Base-by-base conservation (phyloP, 1,140 invertebrate species). In the Odontomachus brunneus region DNA sequence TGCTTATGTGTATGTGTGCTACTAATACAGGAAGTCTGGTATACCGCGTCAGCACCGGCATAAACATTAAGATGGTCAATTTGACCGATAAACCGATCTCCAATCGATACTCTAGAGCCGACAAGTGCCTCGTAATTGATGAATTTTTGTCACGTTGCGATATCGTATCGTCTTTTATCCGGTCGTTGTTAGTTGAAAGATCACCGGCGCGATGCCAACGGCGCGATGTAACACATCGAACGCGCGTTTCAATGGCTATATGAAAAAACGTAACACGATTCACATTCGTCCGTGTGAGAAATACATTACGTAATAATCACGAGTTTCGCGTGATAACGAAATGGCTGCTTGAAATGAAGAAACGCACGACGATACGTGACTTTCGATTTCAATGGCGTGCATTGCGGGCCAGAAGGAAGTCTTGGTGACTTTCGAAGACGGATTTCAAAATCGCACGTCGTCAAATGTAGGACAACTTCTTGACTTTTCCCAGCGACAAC, bases 321-420 rank as follows among this genome's bases (percentile, higher is more conserved):
- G 14, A 53, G 29, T 15, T 53, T 9, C n/a, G 53, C n/a, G n/a
- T n/a, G 74, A 76, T 76, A 76, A 76, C 62, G 49, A 76, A 76
- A 76, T 29, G 44, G 29, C 74, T n/a, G 15, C 29, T 66, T 38
- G 38, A 74, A 74, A 74, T 74, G 48, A 66, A 66, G 60, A 76
- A 76, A 65, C 73, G 17, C 15, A 49, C 7, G 29, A 14, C 14
- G 12, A 65, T 65, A 76, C 73, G 73, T 76, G 73, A 76, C 73
- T 75, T 75, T 63, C 57, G 63, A 62, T 75, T 75, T 75, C 63
- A 75, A 75, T 51, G 22, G 57, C 33, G 29, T 3, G 33, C 9
- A 1, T 7, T 44, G 9, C 9, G 38, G 38, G 3, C 0, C 38
- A 11, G 38, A 44, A 7, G 9, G 38, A 11, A 44, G 38, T 55